Base-by-base conservation (phyloP, 2,797 vertebrate species). In the Cryptoprocta ferox region DNA sequence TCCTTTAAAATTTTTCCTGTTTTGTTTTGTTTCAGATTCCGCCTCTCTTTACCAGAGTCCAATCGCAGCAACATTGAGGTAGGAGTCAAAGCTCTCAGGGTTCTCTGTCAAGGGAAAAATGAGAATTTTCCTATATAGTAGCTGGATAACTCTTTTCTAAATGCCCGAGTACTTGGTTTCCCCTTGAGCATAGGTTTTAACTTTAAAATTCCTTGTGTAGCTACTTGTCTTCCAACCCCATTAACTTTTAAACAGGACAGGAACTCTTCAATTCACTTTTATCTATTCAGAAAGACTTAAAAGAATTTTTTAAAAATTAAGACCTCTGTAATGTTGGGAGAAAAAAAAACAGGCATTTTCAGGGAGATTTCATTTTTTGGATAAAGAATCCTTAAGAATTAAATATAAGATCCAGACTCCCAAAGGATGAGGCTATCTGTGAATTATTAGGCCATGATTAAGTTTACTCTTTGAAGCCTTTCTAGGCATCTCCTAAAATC, bases 41-140 rank as follows among this genome's bases (percentile, higher is more conserved):
- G 96, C 16, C 97, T 98, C 16, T 98, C 96, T 85, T 68, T 98
- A 96, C 97, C 97, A 28, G 97, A 98, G 48, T 98, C 98, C 92
- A 98, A 63, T n/a, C 97, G 89, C 78, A 97, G 97, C 18, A 97
- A 97, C 88, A 98, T 98, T 0, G 98, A 98, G 98, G 98, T 99
- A 98, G 48, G 97, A 90, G 76, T 7, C 11, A 73, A 56, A 48
- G 48, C 66, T 88, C 61, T 75, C 13, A 2, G 61, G 81, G 14
- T 30, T 79, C 7, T 66, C 71, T 42, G 6, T 18, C 14, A 75
- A 61, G 19, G 42, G 21, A 92, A 97, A 56, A 96, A 68, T 24
- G 5, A 82, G 48, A 68, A 92, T 30, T 81, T 24, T 32, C 26
- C 10, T 53, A 18, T 68, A 0, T 0, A 14, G 5, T 24, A 71